Evolutionary conservation across 1,140 invertebrate genomes (phyloP), one percentile per base, ranked within the genome.

Genomic region (Linepithema humile): DNA sequence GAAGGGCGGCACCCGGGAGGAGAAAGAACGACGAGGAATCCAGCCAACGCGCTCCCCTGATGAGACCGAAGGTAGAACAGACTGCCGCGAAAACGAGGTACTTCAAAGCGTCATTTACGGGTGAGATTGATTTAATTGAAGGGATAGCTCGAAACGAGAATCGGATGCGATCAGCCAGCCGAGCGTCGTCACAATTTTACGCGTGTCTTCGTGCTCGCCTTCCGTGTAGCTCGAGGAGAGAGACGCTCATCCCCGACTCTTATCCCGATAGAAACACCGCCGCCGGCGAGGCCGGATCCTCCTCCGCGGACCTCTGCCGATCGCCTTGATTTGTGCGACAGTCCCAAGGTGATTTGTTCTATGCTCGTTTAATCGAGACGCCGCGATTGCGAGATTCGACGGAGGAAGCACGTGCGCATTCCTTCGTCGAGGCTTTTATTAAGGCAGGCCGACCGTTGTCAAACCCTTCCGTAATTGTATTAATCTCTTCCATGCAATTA

Each of bases 121-220:
- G 40, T 35, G 26, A 73, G 57, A 86, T 87, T 83, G 86, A 87
- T 86, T 87, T 86, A 84, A 87, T 86, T 86, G 72, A 83, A 86
- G 83, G 72, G 59, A 77, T 72, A 53, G 82, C 29, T 50, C 48
- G 82, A 59, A 80, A 84, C 74, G 57, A 35, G 57, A n/a, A 43
- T 70, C 67, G 85, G 35, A 80, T 55, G 48, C 64, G 75, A 80
- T 80, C 48, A 69, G 26, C 75, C 48, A 40, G 64, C 26, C 15
- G 50, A 12, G 3, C 20, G 45, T 12, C 57, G 55, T 74, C 72
- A 53, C 72, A 32, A 75, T 83, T 75, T 75, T 50, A 83, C 82
- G 70, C 70, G 43, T 53, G 45, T 48, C 72, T 74, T 57, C 67
- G 65, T 59, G 65, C 35, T 26, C 67, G 35, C 9, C 48, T 59